Evolutionary conservation across 1,140 invertebrate genomes (phyloP).

Genomic region (Hetaerina americana): DNA sequence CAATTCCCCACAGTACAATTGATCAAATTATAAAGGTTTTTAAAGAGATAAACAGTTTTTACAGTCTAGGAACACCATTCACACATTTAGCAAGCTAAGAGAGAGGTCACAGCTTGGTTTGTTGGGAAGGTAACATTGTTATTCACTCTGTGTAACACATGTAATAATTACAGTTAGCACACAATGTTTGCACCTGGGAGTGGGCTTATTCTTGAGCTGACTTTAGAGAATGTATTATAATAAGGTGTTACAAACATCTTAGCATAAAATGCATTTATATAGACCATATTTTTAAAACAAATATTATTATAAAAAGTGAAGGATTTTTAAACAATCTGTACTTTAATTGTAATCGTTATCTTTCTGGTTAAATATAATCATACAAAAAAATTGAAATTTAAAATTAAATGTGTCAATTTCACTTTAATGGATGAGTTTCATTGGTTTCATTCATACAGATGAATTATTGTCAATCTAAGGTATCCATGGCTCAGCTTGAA

Average conservation of each 20-base stretch:
- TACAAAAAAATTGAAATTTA: no score
- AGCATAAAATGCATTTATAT: neutral
- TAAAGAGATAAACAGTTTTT: neutral
- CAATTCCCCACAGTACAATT: neutral
- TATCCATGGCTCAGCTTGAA: no score
- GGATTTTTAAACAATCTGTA: no score
- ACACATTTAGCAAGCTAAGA: neutral
- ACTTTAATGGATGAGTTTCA: no score
- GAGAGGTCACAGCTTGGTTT: neutral
- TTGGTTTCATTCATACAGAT: neutral
- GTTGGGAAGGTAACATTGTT: neutral
- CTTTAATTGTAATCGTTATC: no score
- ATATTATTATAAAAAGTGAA: neutral
- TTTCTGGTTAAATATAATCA: no score
- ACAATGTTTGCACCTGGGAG: neutral
- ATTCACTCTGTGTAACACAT: neutral
- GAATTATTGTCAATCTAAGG: neutral
- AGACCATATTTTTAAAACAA: neutral
- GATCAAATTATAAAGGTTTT: constrained; percentile 1
- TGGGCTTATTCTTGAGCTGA: neutral
- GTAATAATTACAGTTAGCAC: neutral
- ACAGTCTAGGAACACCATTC: neutral
- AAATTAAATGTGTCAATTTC: no score
- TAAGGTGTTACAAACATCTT: neutral
- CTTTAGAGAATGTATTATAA: neutral